These are phyloP conservation scores for Leucopsar rothschildi DNA, from an alignment of 2,113 vertebrate species.

Conservation along the genomic window DNA sequence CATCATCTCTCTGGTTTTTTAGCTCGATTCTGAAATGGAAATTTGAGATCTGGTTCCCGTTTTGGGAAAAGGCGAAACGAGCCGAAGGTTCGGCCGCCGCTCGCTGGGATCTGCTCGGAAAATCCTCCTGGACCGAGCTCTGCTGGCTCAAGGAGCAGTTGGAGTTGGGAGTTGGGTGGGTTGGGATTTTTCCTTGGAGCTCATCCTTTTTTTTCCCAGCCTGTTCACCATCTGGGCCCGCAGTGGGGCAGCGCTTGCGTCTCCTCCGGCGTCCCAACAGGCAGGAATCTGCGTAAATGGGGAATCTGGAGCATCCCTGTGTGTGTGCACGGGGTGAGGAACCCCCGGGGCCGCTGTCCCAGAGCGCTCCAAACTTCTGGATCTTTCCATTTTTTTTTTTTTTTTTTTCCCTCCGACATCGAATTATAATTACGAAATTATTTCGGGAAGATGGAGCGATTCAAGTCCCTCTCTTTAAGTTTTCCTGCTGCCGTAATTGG, in stretches of 20 bases:
- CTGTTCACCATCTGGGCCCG: conserved; percentile 25
- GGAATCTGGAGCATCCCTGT: background rate
- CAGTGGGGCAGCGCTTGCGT: background rate
- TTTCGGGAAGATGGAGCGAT: background rate
- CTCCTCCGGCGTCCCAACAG: background rate
- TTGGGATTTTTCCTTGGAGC: background rate
- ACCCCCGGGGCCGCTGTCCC: fast-evolving
- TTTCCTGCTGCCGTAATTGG: background rate
- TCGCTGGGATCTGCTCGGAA: background rate
- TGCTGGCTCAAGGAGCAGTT: background rate
- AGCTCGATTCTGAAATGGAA: too few relatives aligned
- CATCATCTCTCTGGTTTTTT: background rate
- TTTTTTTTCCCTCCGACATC: background rate
- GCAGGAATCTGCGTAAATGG: background rate
- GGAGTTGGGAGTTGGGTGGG: background rate
- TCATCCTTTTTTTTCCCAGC: background rate
- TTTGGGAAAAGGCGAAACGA: fast-evolving
- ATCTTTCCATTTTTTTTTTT: background rate
- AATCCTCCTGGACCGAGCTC: fast-evolving
- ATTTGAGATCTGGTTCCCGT: fast-evolving
- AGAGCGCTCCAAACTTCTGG: fast-evolving
- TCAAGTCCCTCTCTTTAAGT: background rate
- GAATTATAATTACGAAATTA: background rate
- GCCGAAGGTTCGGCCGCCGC: fast-evolving
- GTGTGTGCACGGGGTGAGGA: background rate